Conservation (phyloP, 2,888 invertebrate species). For the Syrista parreyssii region DNA sequence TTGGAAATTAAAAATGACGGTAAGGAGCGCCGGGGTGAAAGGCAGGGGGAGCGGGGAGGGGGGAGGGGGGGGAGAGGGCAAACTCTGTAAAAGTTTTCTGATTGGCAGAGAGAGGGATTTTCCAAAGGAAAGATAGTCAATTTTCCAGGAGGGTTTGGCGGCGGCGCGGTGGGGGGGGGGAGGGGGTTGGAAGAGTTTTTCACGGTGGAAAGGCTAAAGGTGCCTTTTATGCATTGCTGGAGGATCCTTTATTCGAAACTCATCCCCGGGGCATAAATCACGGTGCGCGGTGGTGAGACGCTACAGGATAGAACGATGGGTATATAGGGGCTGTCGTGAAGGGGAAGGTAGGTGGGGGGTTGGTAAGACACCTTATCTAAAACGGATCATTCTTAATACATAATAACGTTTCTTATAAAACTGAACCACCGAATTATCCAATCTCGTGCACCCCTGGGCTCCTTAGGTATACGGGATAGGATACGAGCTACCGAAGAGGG, state of each 20-base stretch:
- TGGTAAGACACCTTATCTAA: constrained; percentile 28
- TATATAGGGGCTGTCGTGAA: not conserved
- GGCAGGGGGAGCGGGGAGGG: too few relatives aligned
- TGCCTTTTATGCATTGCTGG: constrained; percentile 1
- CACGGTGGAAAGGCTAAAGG: not conserved
- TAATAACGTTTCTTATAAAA: constrained; percentile 41
- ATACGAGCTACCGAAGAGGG: not conserved
- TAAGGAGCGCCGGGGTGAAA: not conserved
- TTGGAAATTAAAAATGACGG: not conserved
- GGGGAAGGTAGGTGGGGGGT: not conserved
- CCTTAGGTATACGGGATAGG: not conserved
- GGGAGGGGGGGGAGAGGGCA: too few relatives aligned
- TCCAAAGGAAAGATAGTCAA: not conserved
- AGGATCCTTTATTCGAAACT: constrained; percentile 11
- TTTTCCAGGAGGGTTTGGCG: not conserved
- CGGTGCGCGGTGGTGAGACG: constrained; percentile 2
- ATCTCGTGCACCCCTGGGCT: constrained; percentile 12
- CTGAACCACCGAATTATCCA: constrained; percentile 22
- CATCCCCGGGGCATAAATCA: constrained; percentile 32
- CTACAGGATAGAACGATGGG: not conserved
- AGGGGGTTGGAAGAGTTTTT: not conserved
- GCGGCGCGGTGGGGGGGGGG: too few relatives aligned
- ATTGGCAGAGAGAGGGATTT: not conserved
- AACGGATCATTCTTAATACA: constrained; percentile 38
- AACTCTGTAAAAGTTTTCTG: not conserved